Evolutionary conservation across 2,888 invertebrate species (phyloP).

Genomic region (Ypsolopha sequella): DNA sequence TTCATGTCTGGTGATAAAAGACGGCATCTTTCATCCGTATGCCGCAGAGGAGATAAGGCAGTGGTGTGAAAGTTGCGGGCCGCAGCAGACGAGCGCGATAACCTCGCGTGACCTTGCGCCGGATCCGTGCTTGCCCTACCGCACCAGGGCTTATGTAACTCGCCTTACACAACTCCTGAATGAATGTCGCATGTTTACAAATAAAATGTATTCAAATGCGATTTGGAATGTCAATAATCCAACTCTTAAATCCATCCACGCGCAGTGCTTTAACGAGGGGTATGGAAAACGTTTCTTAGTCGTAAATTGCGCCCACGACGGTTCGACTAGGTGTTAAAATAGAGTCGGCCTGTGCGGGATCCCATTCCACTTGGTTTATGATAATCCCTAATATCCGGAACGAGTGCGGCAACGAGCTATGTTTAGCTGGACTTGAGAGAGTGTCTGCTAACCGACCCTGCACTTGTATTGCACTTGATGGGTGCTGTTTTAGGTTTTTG

Average conservation of each 20-base stretch:
- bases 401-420: slow-evolving; percentile 34
- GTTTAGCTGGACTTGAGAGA: slow-evolving; percentile 26
- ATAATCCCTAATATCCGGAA: slow-evolving; percentile 68
- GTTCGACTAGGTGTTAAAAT: slow-evolving; percentile 53
- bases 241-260: slow-evolving; percentile 31
- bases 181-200: neutral
- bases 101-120: slow-evolving; percentile 46
- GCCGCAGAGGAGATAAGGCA: slow-evolving; percentile 28
- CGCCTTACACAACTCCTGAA: neutral
- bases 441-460: slow-evolving; percentile 26
- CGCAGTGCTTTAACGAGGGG: slow-evolving; percentile 11
- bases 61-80: slow-evolving; percentile 41
- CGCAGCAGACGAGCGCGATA: slow-evolving; percentile 33
- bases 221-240: slow-evolving; percentile 15
- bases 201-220: neutral
- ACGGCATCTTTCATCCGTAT: slow-evolving; percentile 13
- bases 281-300: slow-evolving; percentile 14
- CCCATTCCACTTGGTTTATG: slow-evolving; percentile 64
- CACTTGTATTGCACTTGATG: slow-evolving; percentile 7
- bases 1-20: neutral
- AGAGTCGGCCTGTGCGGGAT: slow-evolving; percentile 63
- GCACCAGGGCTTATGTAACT: neutral
- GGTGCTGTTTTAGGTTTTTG: too few species aligned
- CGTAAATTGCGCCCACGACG: slow-evolving; percentile 63
- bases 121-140: slow-evolving; percentile 25